Evolutionary conservation across 2,888 invertebrate species (phyloP), one percentile per base, ranked within the genome.

Genomic region (Ophion slaviceki): DNA sequence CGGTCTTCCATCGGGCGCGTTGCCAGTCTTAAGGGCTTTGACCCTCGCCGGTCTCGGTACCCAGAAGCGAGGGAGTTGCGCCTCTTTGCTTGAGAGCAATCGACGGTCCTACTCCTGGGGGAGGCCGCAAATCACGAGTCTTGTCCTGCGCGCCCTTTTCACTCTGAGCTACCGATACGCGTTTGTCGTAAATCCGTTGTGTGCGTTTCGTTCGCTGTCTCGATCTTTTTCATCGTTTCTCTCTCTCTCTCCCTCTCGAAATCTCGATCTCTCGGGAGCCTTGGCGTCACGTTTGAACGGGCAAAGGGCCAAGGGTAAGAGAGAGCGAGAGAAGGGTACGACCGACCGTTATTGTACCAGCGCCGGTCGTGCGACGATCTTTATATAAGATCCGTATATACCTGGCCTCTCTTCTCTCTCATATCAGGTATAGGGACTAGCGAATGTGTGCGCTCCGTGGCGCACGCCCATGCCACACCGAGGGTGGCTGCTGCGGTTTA

Each of bases 401-500:
- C 92, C 92, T 91, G 91, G 90, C 36, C 17, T 70, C 74, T 32
- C 32, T 67, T 72, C 70, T 40, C 40, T 40, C 40, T 7, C 40
- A 1, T 24, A 24, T 74, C 68, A 80, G 78, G 70, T 78, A 76
- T 75, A 68, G 20, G 32, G 67, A 11, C 68, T n/a, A 14, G 68
- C 53, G 61, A 45, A 36, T 76, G 75, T 62, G 62, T 62, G 61
- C 32, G 80, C 86, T 89, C 90, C 89, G 90, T 88, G 91, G 90
- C 92, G 92, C 91, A 93, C 93, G 92, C 93, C 92, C 91, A 92
- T 92, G 87, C 90, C 90, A 89, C 90, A 89, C 82, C 62, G 90
- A 92, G 92, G 92, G 92, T 92, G 91, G 91, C 90, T 92, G 92
- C 88, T 92, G 93, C 88, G 92, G 93, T 93, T 92, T 91, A 89